Base-by-base conservation (phyloP, 2,113 vertebrate species). In the Hyperopisus bebe region DNA sequence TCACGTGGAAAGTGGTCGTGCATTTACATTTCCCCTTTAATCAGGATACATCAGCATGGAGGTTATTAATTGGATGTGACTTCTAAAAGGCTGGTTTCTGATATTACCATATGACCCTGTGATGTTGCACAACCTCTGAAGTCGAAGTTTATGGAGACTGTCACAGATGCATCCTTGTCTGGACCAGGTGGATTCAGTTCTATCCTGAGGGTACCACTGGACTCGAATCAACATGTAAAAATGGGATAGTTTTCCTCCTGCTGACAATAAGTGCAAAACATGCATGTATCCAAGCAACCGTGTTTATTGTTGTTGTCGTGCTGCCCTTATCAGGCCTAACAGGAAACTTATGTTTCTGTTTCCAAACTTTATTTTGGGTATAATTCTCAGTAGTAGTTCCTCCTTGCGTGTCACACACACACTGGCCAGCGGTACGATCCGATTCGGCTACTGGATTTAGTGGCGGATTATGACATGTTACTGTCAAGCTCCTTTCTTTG, bases 221-320 rank as follows among this genome's bases (percentile, higher is more conserved):
- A 51, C 46, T n/a, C 55, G 55, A 62, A n/a, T 47, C 42, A 24
- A 11, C n/a, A 53, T 27, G 47, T 87, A 5, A 42, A 47, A 47
- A 47, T 8, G 7, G 24, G 44, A 50, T 48, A n/a, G 47, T 47
- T 50, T 39, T 50, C 83, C 47, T 27, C 19, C 8, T 31, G 83
- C 10, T 50, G 46, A 24, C 10, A 31, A 48, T 10, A n/a, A 15
- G 11, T 15, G 83, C 46, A 50, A 15, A 44, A 50, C 10, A 5
- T 9, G 27, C 10, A 77, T 3, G 90, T 89, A 92, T 87, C 9
- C 93, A 91, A 95, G 82, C 82, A 84, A 24, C 82, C 39, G 82
- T 47, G 82, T 47, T 84, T n/a, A 11, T 47, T 84, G 19, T n/a
- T 84, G 82, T 3, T 47, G 10, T n/a, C 24, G 44, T 47, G 3